Conservation (phyloP, 1,140 invertebrate species). For the Polyergus mexicanus region DNA sequence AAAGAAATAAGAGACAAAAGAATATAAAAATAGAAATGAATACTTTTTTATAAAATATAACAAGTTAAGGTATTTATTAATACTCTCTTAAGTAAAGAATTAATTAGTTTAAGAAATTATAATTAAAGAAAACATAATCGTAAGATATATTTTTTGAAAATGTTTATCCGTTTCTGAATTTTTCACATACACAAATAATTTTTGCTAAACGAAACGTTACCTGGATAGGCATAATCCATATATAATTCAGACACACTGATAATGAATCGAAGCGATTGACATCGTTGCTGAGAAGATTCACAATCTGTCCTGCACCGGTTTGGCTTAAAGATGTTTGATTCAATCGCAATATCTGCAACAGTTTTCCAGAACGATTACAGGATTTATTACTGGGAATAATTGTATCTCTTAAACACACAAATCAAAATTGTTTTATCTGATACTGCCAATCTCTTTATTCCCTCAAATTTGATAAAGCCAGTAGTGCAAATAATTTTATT, state of each 20-base stretch:
- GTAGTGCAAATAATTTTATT: not conserved
- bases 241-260: conserved; percentile 86
- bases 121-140: not conserved
- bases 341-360: conserved; percentile 88
- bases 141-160: not conserved
- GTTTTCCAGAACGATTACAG: not conserved
- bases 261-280: conserved; percentile 88
- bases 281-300: conserved; percentile 95
- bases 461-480: not conserved
- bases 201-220: conserved; percentile 58
- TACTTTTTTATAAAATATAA: not conserved
- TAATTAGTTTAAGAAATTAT: conserved; percentile 20
- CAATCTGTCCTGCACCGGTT: conserved; percentile 93
- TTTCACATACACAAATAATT: not conserved
- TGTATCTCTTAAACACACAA: not conserved
- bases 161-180: not conserved
- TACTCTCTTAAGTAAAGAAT: conserved; percentile 9
- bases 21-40: too few species aligned
- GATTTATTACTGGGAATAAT: not conserved
- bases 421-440: not conserved
- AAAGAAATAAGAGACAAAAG: too few species aligned
- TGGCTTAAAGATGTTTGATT: conserved; percentile 88
- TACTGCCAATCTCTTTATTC: not conserved
- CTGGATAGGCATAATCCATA: conserved; percentile 85
- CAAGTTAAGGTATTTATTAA: not conserved